phyloP scores from a whole-genome alignment of 1,140 invertebrate genomes.

The Periplaneta americana region DNA sequence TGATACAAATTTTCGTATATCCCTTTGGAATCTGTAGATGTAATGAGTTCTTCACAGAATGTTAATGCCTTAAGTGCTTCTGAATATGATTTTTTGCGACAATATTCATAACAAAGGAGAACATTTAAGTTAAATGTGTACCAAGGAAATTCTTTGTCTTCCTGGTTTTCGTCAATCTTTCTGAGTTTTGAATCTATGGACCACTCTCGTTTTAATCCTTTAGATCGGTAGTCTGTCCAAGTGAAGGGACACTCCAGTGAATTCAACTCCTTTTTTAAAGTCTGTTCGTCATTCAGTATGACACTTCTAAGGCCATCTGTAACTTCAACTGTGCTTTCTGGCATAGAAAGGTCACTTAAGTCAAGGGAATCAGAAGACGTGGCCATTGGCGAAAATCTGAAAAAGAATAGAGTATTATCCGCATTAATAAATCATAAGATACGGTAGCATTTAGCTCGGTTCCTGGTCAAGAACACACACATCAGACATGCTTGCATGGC shows the following conservation, averaged over 20 bases:
- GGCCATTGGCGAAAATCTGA: no score
- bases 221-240: background rate
- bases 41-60: background rate
- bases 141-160: background rate
- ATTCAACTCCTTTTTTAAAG: background rate
- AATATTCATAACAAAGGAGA: background rate
- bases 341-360: no score
- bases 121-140: background rate
- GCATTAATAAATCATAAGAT: no score
- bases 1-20: background rate
- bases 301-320: no score
- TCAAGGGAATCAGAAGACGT: no score
- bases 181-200: background rate
- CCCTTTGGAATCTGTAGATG: background rate
- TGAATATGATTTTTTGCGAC: background rate
- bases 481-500: no score
- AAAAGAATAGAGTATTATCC: no score
- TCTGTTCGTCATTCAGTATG: no score
- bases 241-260: background rate
- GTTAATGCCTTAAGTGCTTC: background rate
- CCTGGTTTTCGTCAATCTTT: background rate
- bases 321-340: no score
- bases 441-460: no score
- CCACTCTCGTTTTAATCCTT: background rate
- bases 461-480: no score